Percentiles rank a stretch among this genome's conserved stretches.
Evolutionary conservation across 2,113 vertebrate species (phyloP).

Genomic region (Saccopteryx leptura): DNA sequence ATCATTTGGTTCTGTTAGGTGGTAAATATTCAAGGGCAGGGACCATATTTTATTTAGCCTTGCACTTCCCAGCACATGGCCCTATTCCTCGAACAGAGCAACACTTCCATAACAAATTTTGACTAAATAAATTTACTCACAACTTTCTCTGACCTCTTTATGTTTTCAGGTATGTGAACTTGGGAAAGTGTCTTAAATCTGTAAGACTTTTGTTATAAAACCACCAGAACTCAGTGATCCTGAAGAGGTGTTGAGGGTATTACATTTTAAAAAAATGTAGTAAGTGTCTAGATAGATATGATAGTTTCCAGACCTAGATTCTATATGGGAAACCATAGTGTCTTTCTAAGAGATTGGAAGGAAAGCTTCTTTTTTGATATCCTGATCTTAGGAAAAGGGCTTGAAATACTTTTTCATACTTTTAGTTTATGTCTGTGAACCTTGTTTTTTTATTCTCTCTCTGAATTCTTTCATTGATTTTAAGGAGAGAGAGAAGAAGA

Average conservation of each 20-base stretch:
- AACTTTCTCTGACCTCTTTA: neutral
- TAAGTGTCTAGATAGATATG: neutral
- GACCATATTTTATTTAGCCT: neutral
- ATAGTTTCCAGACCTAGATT: neutral
- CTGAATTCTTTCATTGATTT: no score
- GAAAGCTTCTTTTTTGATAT: neutral
- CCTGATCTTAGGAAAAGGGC: neutral
- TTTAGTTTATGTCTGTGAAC: neutral
- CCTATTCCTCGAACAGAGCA: neutral
- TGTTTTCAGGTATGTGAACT: neutral
- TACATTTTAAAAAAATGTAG: neutral
- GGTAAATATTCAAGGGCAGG: neutral
- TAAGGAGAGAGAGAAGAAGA: no score
- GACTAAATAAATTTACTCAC: neutral
- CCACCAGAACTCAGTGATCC: neutral
- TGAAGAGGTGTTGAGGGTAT: neutral
- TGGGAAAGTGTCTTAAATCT: neutral
- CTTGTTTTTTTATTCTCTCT: neutral
- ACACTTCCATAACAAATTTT: slow-evolving; percentile 2
- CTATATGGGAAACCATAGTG: neutral
- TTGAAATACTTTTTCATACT: neutral
- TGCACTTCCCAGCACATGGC: neutral
- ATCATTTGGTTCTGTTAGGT: neutral
- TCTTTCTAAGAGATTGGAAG: neutral
- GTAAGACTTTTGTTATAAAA: neutral